phyloP scores from a whole-genome alignment of 1,140 invertebrate species.

The Argopecten irradians region DNA sequence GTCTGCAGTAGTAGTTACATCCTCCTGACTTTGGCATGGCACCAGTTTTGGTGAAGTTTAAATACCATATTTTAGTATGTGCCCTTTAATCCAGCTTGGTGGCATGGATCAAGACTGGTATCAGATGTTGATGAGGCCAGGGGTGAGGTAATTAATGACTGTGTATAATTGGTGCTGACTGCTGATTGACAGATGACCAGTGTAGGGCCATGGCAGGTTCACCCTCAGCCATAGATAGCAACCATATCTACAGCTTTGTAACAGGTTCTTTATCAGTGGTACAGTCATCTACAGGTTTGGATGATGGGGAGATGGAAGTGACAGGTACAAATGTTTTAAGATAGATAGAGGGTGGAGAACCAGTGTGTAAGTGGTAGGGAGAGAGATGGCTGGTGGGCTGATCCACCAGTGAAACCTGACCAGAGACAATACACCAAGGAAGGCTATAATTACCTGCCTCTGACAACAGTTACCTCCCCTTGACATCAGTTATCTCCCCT shows the following conservation, averaged over 20 bases:
- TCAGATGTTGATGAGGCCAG: slow-evolving; percentile 13
- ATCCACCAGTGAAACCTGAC: neutral
- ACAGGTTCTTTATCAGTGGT: neutral
- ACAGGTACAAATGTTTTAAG: neutral
- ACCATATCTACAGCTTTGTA: neutral
- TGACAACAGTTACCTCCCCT: neutral
- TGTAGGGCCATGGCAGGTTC: neutral
- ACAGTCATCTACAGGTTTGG: neutral
- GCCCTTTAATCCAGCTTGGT: neutral
- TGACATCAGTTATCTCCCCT: neutral
- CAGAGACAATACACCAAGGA: neutral
- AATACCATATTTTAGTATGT: neutral
- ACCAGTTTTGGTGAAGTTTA: too few species aligned
- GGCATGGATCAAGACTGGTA: neutral
- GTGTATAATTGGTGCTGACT: neutral
- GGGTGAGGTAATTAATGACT: slow-evolving; percentile 8
- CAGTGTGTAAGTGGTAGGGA: neutral
- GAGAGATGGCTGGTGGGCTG: neutral
- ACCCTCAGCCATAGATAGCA: neutral
- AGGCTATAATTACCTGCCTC: too few species aligned
- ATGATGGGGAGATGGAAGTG: neutral
- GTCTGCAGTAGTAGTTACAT: too few species aligned
- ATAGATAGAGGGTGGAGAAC: neutral
- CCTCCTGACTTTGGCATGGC: too few species aligned
- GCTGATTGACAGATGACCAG: slow-evolving; percentile 7